Evolutionary conservation across 2,113 vertebrate genomes (phyloP).

Genomic region (Neotragus moschatus): DNA sequence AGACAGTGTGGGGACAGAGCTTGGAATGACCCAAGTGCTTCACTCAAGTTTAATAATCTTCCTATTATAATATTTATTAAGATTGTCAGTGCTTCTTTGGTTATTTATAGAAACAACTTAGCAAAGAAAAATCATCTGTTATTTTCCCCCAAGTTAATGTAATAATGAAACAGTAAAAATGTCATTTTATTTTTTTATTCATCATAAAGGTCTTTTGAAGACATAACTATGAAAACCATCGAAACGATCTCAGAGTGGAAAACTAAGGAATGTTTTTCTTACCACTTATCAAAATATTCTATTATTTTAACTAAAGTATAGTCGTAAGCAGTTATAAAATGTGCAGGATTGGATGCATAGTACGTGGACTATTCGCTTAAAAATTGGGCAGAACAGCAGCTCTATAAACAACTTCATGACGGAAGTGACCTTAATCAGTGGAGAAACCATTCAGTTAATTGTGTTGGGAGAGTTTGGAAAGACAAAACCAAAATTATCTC

Average conservation of each 20-base stretch:
- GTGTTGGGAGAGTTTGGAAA: background rate
- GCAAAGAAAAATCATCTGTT: background rate
- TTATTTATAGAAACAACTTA: background rate
- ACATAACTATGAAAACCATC: background rate
- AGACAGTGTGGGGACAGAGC: background rate
- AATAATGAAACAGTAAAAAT: background rate
- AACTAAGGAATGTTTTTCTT: background rate
- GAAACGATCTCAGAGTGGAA: background rate
- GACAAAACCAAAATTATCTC: background rate
- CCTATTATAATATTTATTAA: background rate
- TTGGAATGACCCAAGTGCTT: background rate
- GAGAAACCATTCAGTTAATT: background rate
- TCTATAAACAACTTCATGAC: background rate
- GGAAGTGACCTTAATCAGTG: background rate
- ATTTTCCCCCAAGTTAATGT: background rate
- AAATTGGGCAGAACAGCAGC: background rate
- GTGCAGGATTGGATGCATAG: background rate
- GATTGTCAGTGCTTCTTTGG: background rate
- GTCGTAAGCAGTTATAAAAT: background rate
- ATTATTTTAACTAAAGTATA: background rate
- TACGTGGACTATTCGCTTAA: background rate
- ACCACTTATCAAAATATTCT: background rate
- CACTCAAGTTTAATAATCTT: background rate
- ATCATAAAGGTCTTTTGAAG: background rate
- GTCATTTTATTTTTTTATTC: background rate